Conservation (phyloP, 2,888 invertebrate species). For the Scrobipalpa costella region DNA sequence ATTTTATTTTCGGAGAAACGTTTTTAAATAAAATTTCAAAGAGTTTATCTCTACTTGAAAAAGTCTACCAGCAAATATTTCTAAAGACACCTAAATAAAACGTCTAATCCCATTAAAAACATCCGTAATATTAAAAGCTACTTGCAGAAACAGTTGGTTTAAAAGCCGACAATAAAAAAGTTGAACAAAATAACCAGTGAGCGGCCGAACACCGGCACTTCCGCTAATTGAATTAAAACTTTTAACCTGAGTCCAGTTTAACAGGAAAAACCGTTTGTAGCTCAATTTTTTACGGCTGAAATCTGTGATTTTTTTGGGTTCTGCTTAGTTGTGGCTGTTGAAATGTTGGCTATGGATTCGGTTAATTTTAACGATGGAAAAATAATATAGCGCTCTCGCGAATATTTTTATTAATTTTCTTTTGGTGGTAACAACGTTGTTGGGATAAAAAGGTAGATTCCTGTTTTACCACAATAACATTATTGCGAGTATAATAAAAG, state of each 20-base stretch:
- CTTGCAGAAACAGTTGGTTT: slow-evolving; percentile 11
- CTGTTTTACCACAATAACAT: no score
- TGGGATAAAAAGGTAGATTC: no score
- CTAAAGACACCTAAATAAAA: no score
- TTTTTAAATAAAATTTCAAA: no score
- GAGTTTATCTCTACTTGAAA: no score
- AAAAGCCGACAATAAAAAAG: slow-evolving; percentile 12
- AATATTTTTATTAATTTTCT: no score
- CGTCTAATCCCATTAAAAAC: no score
- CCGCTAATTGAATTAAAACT: slow-evolving; percentile 26
- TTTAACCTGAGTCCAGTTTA: slow-evolving; percentile 22
- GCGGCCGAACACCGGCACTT: slow-evolving; percentile 16
- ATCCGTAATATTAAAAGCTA: neutral
- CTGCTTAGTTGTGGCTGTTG: neutral
- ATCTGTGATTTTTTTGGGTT: neutral
- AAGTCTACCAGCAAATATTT: no score
- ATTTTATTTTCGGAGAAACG: no score
- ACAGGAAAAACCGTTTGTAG: slow-evolving; percentile 7
- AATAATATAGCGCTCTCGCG: neutral
- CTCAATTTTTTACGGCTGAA: neutral
- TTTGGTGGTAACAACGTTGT: no score
- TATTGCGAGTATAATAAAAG: no score
- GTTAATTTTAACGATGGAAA: neutral
- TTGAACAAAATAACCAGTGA: slow-evolving; percentile 17
- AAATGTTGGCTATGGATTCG: neutral